Evolutionary conservation across 1,140 invertebrate species (phyloP), one percentile per base, ranked within the genome.

Genomic region (Drosophila quadrilineata): DNA sequence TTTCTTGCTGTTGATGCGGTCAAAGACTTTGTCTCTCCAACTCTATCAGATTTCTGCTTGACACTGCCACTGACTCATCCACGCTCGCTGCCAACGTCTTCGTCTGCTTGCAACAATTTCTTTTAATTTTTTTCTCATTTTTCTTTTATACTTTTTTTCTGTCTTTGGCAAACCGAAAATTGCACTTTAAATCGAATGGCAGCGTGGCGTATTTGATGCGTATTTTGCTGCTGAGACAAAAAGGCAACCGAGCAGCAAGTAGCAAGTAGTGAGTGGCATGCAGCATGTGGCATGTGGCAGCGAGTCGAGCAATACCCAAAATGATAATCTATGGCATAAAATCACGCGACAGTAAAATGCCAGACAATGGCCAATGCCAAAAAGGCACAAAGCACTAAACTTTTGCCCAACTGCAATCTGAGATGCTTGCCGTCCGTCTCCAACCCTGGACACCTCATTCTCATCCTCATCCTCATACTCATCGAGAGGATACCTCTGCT

Each of bases 181-280:
- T 84, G 77, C 77, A 84, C 79, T 84, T 84, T 71, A 85, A 84
- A 84, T 70, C 70, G 76, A 76, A 84, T 77, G 67, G 62, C 58
- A 57, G 64, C 28, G 10, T 28, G 24, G 22, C n/a, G n/a, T n/a
- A n/a, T n/a, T n/a, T n/a, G n/a, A n/a, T n/a, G n/a, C n/a, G n/a
- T n/a, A n/a, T n/a, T n/a, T n/a, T n/a, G n/a, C n/a, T 12, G 40
- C 10, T 6, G 40, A 43, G 21, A n/a, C 16, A 17, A 9, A 19
- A 12, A 45, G 24, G 28, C 40, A 41, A 14, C 4, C 33, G 9
- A 38, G 6, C 19, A 12, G 36, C 16, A 38, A 38, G 6, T 38
- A 22, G 21, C 10, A 43, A 43, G 36, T 19, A 12, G 36, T 2
- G n/a, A 21, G 17, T 8, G 16, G 17, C 35, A 38, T 12, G 4